These are phyloP conservation scores for Trichonephila clavata DNA, from an alignment of 1,140 invertebrate genomes.

Conservation along the genomic window DNA sequence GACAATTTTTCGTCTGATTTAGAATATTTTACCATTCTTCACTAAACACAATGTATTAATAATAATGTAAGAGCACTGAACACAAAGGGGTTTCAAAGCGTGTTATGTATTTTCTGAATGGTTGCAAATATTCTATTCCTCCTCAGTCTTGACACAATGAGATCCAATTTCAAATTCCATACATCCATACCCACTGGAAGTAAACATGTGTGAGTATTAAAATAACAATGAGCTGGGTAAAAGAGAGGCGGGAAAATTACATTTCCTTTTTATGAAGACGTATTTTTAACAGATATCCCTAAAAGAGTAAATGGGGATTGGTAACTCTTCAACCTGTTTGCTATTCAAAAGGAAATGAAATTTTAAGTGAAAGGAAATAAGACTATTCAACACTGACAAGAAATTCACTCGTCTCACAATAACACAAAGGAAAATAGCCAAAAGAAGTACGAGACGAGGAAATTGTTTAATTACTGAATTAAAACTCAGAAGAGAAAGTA, in stretches of 20 bases:
- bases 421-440: background rate
- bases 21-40: background rate
- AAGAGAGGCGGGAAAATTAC: background rate
- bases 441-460: no score
- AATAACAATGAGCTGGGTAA: constrained; percentile 10
- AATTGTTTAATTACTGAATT: no score
- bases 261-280: background rate
- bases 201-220: background rate
- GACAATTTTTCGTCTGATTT: background rate
- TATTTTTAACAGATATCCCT: background rate
- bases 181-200: background rate
- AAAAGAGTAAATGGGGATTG: background rate
- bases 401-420: background rate
- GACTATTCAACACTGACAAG: background rate
- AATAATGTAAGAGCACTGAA: background rate
- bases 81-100: no score
- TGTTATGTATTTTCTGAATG: background rate
- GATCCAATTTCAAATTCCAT: background rate
- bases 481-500: no score
- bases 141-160: background rate
- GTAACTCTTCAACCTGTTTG: background rate
- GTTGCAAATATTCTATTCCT: background rate
- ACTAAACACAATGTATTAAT: background rate
- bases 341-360: background rate
- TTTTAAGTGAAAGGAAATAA: background rate